Evolutionary conservation across 2,888 invertebrate species (phyloP).

Genomic region (Eupeodes latifasciatus): DNA sequence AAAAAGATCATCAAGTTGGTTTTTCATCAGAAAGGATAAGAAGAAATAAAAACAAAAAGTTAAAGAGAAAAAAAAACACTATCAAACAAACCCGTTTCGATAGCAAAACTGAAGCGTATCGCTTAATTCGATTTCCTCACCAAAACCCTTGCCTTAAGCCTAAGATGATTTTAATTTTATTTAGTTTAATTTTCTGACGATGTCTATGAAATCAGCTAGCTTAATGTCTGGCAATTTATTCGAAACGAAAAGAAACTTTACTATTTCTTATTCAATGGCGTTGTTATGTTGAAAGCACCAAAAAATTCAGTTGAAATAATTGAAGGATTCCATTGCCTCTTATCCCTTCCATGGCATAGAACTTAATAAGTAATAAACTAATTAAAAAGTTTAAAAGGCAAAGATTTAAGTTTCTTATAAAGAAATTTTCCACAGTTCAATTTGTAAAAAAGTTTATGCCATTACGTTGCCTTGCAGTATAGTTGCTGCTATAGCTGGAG

Average conservation of each 20-base stretch:
- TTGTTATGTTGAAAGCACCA: conserved; percentile 11
- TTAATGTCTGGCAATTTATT: conserved; percentile 31
- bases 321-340: conserved; percentile 16
- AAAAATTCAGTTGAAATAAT: conserved; percentile 34
- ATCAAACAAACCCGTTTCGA: conserved; percentile 9
- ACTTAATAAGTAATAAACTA: conserved; percentile 36
- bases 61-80: not conserved
- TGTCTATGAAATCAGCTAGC: conserved; percentile 16
- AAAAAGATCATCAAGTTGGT: conserved; percentile 13
- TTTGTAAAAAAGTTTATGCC: conserved; percentile 25
- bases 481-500: not conserved
- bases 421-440: conserved; percentile 12
- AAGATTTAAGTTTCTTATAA: conserved; percentile 38
- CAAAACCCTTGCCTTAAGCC: conserved; percentile 2
- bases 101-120: not conserved
- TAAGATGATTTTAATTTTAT: conserved; percentile 10
- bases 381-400: conserved; percentile 53
- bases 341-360: not conserved
- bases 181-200: conserved; percentile 16
- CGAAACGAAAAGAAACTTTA: conserved; percentile 39
- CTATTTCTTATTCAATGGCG: conserved; percentile 29
- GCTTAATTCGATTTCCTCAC: conserved; percentile 11
- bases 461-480: conserved; percentile 23
- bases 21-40: conserved; percentile 21
- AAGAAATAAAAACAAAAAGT: not conserved